Base-by-base conservation (phyloP, 2,888 invertebrate genomes). In the Diplazon laetatorius region DNA sequence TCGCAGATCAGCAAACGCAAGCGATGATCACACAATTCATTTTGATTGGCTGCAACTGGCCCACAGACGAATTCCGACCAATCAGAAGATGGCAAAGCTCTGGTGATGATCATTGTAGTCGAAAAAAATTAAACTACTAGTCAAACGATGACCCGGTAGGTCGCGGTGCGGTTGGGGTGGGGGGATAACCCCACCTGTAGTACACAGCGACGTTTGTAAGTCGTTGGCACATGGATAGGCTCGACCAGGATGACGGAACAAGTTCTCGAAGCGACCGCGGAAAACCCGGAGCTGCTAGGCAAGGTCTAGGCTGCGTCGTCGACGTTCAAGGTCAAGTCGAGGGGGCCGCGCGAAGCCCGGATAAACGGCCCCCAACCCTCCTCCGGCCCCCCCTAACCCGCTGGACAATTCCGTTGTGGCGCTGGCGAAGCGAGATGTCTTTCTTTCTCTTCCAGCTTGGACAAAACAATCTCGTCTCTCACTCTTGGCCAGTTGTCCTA, bases 241-340 rank as follows among this genome's bases (percentile, higher is more conserved):
- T 42, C 42, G 30, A 30, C 4, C 30, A 5, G 18, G 69, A 18
- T 18, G 14, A 52, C 52, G 42, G 16, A 25, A 14, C 37, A 25
- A 50, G 63, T 25, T 52, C 20, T 42, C 37, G 76, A 18, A 14
- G 52, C 37, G 59, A 59, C 30, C 16, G 55, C 14, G 60, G 18
- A 48, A 76, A 30, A 52, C 65, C 68, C 59, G 63, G 22, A 42
- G 35, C 62, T 57, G 39, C 73, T 20, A 80, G 78, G 84, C 88
- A 89, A 89, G 89, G 89, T 89, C 89, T 89, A 89, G 89, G 89
- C 86, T 89, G 86, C 84, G 46, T 84, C n/a, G 75, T 39, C 81
- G 82, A 84, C 80, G 85, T 88, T 89, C 89, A 89, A 89, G 89
- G 89, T 89, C 89, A 85, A 84, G 82, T 79, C 83, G 80, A 82